phyloP scores from a whole-genome alignment of 2,113 vertebrate genomes.

The Cyprinus carpio region DNA sequence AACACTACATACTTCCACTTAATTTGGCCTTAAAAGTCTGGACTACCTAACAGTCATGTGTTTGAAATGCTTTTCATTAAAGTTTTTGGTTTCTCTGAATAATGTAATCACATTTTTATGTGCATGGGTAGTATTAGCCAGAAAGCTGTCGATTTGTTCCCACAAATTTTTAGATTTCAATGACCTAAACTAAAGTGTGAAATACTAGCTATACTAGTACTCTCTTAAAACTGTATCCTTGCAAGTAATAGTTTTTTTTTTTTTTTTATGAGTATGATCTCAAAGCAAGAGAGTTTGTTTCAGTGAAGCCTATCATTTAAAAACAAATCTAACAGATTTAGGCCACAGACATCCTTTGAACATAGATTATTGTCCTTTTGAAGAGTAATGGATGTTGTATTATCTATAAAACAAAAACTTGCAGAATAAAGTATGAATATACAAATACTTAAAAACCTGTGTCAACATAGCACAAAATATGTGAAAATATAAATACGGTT shows the following conservation, averaged over 20 bases:
- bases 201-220: not conserved
- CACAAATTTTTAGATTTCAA: no score
- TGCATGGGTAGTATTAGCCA: not conserved
- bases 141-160: no score
- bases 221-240: not conserved
- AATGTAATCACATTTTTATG: not conserved
- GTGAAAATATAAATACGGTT: not conserved
- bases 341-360: no score
- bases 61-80: not conserved
- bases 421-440: not conserved
- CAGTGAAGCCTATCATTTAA: not conserved
- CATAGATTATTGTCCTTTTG: no score
- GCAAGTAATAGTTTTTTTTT: not conserved
- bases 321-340: not conserved
- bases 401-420: not conserved
- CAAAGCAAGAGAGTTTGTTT: not conserved
- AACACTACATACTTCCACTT: slow-evolving; percentile 42
- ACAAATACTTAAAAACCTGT: no score
- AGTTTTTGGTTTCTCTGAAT: not conserved
- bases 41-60: slow-evolving; percentile 3
- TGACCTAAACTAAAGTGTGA: not conserved
- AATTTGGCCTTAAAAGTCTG: slow-evolving; percentile 7
- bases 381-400: not conserved
- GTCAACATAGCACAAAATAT: not conserved
- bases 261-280: not conserved